Evolutionary conservation across 1,140 invertebrate species (phyloP).

Genomic region (Drosophila nikananu): DNA sequence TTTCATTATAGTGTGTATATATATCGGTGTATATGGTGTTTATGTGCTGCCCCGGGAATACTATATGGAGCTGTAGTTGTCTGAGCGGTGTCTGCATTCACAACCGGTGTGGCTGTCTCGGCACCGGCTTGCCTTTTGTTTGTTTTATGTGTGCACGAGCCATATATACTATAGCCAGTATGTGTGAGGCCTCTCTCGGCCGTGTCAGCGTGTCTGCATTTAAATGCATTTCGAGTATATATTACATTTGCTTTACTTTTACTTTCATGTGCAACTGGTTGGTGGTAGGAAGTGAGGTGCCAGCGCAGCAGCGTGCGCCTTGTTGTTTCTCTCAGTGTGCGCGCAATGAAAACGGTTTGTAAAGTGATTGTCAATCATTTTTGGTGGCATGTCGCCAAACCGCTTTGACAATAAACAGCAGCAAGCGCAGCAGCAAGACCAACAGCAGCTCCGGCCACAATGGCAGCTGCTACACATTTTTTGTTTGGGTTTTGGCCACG

Average conservation of each 20-base stretch:
- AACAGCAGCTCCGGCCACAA: constrained; percentile 23
- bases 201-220: constrained; percentile 60
- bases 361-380: constrained; percentile 84
- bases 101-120: constrained; percentile 75
- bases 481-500: constrained; percentile 35
- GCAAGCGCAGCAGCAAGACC: constrained; percentile 18
- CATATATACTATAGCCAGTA: constrained; percentile 8
- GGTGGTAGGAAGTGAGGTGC: constrained; percentile 62
- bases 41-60: constrained; percentile 20
- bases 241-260: constrained; percentile 76
- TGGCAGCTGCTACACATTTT: constrained; percentile 72
- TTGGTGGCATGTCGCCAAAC: constrained; percentile 80
- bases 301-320: constrained; percentile 26
- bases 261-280: constrained; percentile 83
- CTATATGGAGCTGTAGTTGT: constrained; percentile 33
- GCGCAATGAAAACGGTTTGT: constrained; percentile 73
- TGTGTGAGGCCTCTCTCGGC: constrained; percentile 6
- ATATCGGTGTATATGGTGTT: constrained; percentile 11
- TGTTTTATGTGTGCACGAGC: constrained; percentile 59
- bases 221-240: constrained; percentile 59
- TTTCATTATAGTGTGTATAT: constrained; percentile 63
- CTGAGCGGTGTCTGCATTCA: constrained; percentile 63
- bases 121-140: constrained; percentile 69
- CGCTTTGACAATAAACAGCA: constrained; percentile 70
- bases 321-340: constrained; percentile 52